Percentiles rank a stretch among this genome's conserved stretches.
Evolutionary conservation across 2,888 invertebrate species (phyloP).

Genomic region (Magallana nippona): DNA sequence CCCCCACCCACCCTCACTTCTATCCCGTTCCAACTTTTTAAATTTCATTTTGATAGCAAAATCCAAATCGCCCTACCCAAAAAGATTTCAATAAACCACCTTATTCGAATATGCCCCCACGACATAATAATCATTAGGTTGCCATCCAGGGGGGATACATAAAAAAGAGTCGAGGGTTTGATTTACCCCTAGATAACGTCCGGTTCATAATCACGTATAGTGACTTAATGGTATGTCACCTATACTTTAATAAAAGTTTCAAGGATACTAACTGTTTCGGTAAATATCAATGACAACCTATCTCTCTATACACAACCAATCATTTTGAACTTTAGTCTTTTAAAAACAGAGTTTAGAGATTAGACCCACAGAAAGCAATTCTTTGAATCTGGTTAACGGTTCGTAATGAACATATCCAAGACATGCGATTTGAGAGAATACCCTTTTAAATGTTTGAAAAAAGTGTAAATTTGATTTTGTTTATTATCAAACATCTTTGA

Average conservation of each 20-base stretch:
- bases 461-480: conserved; percentile 18
- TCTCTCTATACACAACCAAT: background rate
- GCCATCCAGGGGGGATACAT: too few species aligned
- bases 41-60: too few species aligned
- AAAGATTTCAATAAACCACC: too few species aligned
- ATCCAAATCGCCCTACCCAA: too few species aligned
- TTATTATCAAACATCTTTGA: conserved; percentile 19
- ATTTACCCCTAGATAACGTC: background rate
- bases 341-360: conserved; percentile 11
- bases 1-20: too few species aligned
- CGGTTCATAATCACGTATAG: background rate
- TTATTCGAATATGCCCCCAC: too few species aligned
- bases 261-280: background rate
- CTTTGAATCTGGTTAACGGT: background rate
- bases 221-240: background rate
- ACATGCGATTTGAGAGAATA: background rate
- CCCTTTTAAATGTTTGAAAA: background rate
- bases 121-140: too few species aligned
- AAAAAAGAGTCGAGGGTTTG: too few species aligned
- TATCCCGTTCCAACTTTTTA: too few species aligned
- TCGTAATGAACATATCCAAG: background rate
- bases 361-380: conserved; percentile 1
- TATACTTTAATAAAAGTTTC: background rate
- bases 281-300: background rate
- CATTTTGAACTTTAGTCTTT: conserved; percentile 20